A percentile compares a stretch with the other conserved stretches of the same genome.
phyloP scores from a whole-genome alignment of 37 sponge, comb jelly and placozoan species.

The Ianthella basta region DNA sequence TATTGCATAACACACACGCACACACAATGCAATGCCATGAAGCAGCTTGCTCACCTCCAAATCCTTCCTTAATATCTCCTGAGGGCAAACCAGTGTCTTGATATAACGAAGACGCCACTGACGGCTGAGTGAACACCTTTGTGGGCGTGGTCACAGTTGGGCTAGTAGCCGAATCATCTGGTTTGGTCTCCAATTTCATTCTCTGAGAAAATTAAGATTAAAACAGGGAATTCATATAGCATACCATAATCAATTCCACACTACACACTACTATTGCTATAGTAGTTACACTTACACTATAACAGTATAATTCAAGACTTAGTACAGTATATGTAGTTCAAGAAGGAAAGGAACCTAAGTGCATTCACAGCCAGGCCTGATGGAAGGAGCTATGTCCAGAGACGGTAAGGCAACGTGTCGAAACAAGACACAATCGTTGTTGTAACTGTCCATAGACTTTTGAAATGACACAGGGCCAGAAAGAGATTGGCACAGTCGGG shows the following conservation, averaged over 20 bases:
- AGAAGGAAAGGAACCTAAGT: neutral
- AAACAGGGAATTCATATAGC: neutral
- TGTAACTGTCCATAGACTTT: too few species aligned
- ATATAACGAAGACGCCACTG: neutral
- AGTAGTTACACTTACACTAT: neutral
- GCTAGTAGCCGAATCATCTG: neutral
- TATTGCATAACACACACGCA: too few species aligned
- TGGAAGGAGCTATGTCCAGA: too few species aligned
- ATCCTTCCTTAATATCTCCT: neutral
- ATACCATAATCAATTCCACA: neutral
- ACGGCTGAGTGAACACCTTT: neutral
- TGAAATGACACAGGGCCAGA: too few species aligned
- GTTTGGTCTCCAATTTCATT: neutral
- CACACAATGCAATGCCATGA: too few species aligned
- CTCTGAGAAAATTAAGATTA: neutral
- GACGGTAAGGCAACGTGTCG: too few species aligned
- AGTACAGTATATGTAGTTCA: neutral
- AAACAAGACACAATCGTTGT: too few species aligned
- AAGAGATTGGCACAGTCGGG: too few species aligned
- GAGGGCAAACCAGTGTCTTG: neutral
- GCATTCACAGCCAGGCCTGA: too few species aligned
- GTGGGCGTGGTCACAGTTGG: slow-evolving; percentile 1
- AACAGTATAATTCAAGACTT: neutral
- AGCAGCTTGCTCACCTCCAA: neutral
- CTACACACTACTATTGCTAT: neutral